Percentiles rank a stretch among this genome's conserved stretches.
These are phyloP conservation scores for Lithobius niger DNA, from an alignment of 1,140 invertebrate genomes.

Conservation along the genomic window DNA sequence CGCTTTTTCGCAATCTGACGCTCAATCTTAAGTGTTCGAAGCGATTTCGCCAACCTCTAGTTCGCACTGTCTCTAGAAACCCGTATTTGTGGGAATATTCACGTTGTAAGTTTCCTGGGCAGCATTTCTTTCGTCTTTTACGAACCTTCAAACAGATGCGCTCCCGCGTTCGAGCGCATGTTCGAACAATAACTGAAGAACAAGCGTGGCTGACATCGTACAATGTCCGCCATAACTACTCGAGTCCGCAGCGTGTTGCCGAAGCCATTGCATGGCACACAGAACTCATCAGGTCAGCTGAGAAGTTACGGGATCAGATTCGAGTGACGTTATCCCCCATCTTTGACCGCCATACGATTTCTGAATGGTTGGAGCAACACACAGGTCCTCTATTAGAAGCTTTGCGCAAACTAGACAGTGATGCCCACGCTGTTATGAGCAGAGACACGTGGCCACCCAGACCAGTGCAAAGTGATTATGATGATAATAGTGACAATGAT, in stretches of 20 bases:
- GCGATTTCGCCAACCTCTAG: slow-evolving; percentile 9
- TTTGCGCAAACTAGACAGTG: neutral
- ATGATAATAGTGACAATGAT: too few relatives aligned
- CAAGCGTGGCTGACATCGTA: slow-evolving; percentile 30
- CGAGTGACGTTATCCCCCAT: slow-evolving; percentile 20
- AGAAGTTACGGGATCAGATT: slow-evolving; percentile 9
- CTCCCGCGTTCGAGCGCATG: slow-evolving; percentile 6
- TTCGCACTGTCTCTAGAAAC: slow-evolving; percentile 20
- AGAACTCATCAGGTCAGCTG: neutral
- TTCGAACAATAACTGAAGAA: slow-evolving; percentile 7
- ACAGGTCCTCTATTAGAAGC: slow-evolving; percentile 19
- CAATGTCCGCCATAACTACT: slow-evolving; percentile 27
- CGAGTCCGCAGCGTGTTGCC: slow-evolving; percentile 23
- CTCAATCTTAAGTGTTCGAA: slow-evolving; percentile 14
- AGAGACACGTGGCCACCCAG: neutral
- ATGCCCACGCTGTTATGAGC: neutral
- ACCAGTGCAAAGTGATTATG: neutral
- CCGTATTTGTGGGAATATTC: slow-evolving; percentile 42
- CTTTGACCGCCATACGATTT: slow-evolving; percentile 24
- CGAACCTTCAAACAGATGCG: slow-evolving; percentile 15
- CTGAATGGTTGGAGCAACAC: slow-evolving; percentile 32
- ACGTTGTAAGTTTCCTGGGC: slow-evolving; percentile 21
- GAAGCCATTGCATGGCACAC: slow-evolving; percentile 14
- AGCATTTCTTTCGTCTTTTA: slow-evolving; percentile 13
- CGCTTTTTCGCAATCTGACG: slow-evolving; percentile 10